phyloP scores from a whole-genome alignment of 1,140 invertebrate genomes.

The Parapsyche elsis region DNA sequence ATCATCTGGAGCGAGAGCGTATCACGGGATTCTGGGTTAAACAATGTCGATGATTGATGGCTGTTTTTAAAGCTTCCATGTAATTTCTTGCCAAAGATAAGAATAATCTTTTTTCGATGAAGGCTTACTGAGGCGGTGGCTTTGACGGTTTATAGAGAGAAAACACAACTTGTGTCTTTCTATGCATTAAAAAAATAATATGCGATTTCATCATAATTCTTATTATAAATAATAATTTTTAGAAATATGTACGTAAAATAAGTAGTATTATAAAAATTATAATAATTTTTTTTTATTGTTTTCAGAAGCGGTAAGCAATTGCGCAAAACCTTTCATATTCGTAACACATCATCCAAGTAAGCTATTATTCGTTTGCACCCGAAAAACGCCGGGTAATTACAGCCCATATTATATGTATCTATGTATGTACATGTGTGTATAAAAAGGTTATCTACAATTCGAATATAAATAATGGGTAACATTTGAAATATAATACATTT shows the following conservation, averaged over 20 bases:
- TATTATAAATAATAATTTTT: background rate
- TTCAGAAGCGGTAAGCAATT: slow-evolving; percentile 24
- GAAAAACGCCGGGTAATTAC: no score
- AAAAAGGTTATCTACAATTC: background rate
- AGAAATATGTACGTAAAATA: background rate
- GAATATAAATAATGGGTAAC: background rate
- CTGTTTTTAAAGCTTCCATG: slow-evolving; percentile 34
- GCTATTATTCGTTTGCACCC: no score
- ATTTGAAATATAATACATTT: background rate
- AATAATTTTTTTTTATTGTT: slow-evolving; percentile 18
- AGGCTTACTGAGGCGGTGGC: background rate
- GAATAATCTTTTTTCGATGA: slow-evolving; percentile 33
- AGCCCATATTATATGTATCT: no score
- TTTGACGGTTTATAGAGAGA: background rate
- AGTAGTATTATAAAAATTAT: background rate
- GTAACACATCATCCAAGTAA: background rate
- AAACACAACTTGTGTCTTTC: background rate
- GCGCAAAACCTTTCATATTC: background rate
- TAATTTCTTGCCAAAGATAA: slow-evolving; percentile 33
- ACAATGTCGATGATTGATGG: slow-evolving; percentile 33
- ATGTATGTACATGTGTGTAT: background rate
- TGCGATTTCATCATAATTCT: background rate
- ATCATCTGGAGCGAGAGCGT: background rate
- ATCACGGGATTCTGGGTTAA: slow-evolving; percentile 22
- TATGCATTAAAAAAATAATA: background rate